These are phyloP conservation scores for Cydia amplana DNA, from an alignment of 1,140 invertebrate species.

Conservation along the genomic window DNA sequence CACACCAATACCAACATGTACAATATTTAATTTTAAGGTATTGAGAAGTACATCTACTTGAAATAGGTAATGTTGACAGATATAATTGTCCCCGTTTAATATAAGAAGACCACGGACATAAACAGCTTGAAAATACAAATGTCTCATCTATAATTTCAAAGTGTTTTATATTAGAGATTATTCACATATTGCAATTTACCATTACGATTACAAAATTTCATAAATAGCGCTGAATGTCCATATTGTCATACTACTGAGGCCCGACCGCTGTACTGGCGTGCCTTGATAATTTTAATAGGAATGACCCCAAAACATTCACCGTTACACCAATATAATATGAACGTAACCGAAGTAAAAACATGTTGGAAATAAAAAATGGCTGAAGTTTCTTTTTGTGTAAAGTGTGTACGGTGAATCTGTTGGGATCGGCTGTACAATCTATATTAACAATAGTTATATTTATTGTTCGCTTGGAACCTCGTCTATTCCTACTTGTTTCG, in stretches of 20 bases:
- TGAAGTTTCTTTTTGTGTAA: neutral
- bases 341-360: neutral
- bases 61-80: conserved; percentile 23
- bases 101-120: conserved; percentile 27
- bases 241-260: conserved; percentile 64
- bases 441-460: conserved; percentile 50
- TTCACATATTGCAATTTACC: conserved; percentile 49
- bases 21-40: conserved; percentile 35
- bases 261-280: conserved; percentile 41
- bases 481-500: conserved; percentile 67
- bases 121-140: conserved; percentile 31
- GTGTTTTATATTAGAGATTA: conserved; percentile 46
- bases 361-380: neutral
- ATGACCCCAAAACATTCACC: conserved; percentile 46
- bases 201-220: conserved; percentile 55
- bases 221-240: conserved; percentile 57
- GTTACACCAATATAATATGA: neutral
- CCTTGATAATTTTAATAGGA: conserved; percentile 45
- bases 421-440: conserved; percentile 42
- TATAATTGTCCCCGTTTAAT: conserved; percentile 31
- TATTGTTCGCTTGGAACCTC: conserved; percentile 66
- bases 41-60: conserved; percentile 31
- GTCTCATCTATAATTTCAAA: conserved; percentile 25
- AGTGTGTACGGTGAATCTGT: conserved; percentile 45
- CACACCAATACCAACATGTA: conserved; percentile 43